A percentile compares a stretch with the other conserved stretches of the same genome.
phyloP scores from a whole-genome alignment of 2,797 vertebrate species.

The Euphonia xanthogaster region DNA sequence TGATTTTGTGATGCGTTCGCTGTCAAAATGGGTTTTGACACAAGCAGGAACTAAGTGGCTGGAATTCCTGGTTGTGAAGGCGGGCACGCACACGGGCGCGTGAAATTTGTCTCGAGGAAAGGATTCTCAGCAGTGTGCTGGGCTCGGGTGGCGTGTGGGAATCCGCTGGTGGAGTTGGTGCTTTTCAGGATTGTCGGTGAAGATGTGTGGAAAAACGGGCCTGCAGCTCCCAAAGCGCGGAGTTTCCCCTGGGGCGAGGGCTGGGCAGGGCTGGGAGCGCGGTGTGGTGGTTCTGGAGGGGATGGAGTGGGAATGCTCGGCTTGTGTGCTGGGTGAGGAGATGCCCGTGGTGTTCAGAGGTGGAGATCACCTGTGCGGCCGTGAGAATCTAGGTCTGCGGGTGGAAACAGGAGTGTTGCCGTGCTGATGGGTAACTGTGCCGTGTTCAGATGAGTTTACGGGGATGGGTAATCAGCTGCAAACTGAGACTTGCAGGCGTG shows the following conservation, averaged over 20 bases:
- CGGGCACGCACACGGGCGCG: background rate
- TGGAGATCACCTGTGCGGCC: background rate
- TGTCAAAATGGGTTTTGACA: constrained; percentile 23
- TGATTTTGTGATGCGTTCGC: background rate
- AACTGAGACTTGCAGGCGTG: background rate
- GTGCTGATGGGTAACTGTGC: background rate
- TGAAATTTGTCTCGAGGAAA: background rate
- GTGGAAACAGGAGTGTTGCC: background rate
- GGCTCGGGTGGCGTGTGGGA: accelerated
- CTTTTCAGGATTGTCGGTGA: background rate
- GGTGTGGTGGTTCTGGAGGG: background rate
- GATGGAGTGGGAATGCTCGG: accelerated
- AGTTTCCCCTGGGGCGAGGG: background rate
- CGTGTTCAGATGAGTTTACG: background rate
- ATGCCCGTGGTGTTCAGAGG: background rate
- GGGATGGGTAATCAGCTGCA: background rate
- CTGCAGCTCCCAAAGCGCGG: background rate
- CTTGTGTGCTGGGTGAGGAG: background rate
- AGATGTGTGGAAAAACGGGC: background rate
- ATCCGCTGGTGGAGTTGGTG: background rate
- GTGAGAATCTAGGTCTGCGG: background rate
- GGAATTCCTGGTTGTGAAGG: background rate
- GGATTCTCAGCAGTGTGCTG: accelerated
- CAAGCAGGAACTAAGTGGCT: background rate
- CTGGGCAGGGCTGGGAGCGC: background rate